Base-by-base conservation (phyloP, 2,797 vertebrate genomes). In the Melanotaenia trifasciata region DNA sequence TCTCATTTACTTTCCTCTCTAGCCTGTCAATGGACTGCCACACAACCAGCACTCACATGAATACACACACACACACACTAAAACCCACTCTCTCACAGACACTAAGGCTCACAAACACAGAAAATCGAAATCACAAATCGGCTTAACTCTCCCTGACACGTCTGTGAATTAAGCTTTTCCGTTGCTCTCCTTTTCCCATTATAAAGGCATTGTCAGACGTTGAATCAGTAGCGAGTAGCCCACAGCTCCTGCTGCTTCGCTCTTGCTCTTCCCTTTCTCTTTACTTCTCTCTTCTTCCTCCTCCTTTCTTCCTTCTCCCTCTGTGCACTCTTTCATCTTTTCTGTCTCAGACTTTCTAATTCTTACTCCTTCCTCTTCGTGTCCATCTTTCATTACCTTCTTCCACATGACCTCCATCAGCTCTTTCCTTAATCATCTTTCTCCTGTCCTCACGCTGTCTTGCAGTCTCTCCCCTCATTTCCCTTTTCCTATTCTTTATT, bases 81-180 rank as follows among this genome's bases (percentile, higher is more conserved):
- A 80, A 84, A 70, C 72, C 79, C 58, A 66, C 79, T 77, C 72
- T 85, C 87, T 87, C 89, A 87, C 84, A 87, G 83, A 85, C 90
- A 90, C 84, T 89, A 85, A 78, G 82, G 79, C 85, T 85, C 84
- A 76, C 89, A 92, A 92, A 93, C 91, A 90, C 85, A 90, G 87
- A 93, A 92, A 93, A 92, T 91, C 89, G 89, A 93, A 93, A 93
- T 93, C 91, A 90, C 90, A 92, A 93, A 93, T 93, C 91, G 88
- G 90, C 93, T 94, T 92, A 94, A 93, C 90, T 90, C 92, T 89
- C 83, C 84, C 91, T 81, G 91, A 94, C 92, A 92, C 84, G 73
- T 92, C 90, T 92, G 90, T 91, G 91, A 90, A 93, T 94, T 88
- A 93, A 93, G 89, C 88, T 79, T 90, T 93, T 92, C 90, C 89